Evolutionary conservation across 2,113 vertebrate genomes (phyloP), one percentile per base, ranked within the genome.

Genomic region (Drymodes brunneopygia): DNA sequence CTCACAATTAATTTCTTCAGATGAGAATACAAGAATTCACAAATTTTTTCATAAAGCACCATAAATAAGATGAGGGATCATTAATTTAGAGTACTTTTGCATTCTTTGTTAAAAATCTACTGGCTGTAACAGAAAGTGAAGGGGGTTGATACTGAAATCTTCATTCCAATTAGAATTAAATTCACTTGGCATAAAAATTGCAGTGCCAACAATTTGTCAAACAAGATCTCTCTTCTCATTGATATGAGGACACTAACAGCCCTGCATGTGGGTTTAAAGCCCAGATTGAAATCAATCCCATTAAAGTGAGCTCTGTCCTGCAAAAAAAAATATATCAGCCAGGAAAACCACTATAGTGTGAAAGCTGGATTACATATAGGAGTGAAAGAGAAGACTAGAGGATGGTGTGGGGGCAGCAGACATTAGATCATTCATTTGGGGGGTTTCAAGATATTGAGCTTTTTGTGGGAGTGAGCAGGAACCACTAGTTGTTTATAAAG

Each of bases 231-330:
- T 53, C 15, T 19, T 53, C 15, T 81, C 23, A 60, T 24, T 31
- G 42, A 44, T 3, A 0, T 64, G 54, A 74, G 6, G 29, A 66
- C 38, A 78, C 25, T 38, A 33, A 57, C 15, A 77, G 45, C 4
- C 50, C 42, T 38, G 10, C 0, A 0, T 40, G 5, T 38, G 64
- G 5, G 5, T 62, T 89, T 64, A 85, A 51, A 86, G 40, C 9
- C 23, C 38, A 85, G 48, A 73, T 2, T 60, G 40, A 81, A 85
- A 74, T 75, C 21, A 79, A 15, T 20, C 29, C 47, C 42, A 38
- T 42, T 80, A 15, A 86, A 17, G 4, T 40, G 33, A 86, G 44
- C 21, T 91, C 31, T 51, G 48, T 65, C 28, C 38, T 66, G 18
- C 10, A 92, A 73, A 79, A 81, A 81, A 12, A 85, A 85, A 35